phyloP scores from a whole-genome alignment of 1,140 invertebrate genomes.

The Drosophila biarmipes region DNA sequence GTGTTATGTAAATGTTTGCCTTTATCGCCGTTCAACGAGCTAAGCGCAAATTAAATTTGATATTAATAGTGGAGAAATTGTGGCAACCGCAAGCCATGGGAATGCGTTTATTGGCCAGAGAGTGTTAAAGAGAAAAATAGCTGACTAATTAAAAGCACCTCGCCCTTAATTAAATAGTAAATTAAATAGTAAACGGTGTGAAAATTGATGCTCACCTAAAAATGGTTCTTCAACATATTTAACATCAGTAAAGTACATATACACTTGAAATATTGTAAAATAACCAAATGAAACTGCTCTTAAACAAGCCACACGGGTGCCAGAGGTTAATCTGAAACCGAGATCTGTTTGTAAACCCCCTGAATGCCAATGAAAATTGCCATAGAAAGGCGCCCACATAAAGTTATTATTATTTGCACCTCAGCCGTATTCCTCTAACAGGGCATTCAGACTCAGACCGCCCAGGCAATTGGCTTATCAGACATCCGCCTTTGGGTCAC shows the following conservation, averaged over 20 bases:
- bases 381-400: not conserved
- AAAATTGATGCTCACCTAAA: not conserved
- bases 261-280: not conserved
- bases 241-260: too few relatives aligned
- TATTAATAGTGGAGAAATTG: slow-evolving; percentile 7
- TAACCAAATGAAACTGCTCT: not conserved
- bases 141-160: not conserved
- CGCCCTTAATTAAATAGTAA: not conserved
- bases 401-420: slow-evolving; percentile 21
- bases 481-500: slow-evolving; percentile 35
- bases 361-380: not conserved
- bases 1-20: slow-evolving; percentile 44
- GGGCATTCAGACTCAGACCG: slow-evolving; percentile 3
- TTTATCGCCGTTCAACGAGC: slow-evolving; percentile 36
- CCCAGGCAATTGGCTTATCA: slow-evolving; percentile 43
- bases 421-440: slow-evolving; percentile 25
- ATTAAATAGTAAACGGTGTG: not conserved
- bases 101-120: slow-evolving; percentile 6
- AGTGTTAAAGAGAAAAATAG: not conserved
- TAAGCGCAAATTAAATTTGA: slow-evolving; percentile 31
- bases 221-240: too few relatives aligned
- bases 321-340: not conserved
- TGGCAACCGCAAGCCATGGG: not conserved
- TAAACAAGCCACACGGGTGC: not conserved
- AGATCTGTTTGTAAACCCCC: not conserved